phyloP scores from a whole-genome alignment of 2,113 vertebrate species.

The Nestor notabilis region DNA sequence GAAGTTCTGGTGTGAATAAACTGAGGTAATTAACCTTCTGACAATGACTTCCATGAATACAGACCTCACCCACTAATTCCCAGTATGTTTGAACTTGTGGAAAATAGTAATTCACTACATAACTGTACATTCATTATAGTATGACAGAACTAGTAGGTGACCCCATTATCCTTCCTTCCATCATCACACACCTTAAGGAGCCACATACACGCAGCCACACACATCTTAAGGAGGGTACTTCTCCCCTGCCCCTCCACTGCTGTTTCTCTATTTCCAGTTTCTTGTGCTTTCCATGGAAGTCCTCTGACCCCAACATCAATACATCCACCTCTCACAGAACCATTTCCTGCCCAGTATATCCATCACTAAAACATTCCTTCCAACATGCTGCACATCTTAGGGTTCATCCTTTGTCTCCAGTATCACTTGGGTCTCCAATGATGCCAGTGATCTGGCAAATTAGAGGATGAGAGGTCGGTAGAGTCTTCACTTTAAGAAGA shows the following conservation, averaged over 20 bases:
- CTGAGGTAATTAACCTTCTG: neutral
- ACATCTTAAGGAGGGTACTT: neutral
- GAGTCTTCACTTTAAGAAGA: neutral
- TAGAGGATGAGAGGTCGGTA: neutral
- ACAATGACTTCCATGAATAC: neutral
- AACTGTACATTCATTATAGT: conserved; percentile 1
- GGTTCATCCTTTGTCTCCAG: neutral
- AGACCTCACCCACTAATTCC: neutral
- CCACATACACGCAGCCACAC: neutral
- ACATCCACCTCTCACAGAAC: neutral
- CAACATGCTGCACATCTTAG: neutral
- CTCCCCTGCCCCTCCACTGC: no score
- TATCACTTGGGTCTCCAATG: neutral
- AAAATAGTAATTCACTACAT: neutral
- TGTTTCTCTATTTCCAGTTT: neutral
- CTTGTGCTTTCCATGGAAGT: neutral
- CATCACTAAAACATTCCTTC: neutral
- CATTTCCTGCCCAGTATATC: neutral
- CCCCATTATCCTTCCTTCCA: neutral
- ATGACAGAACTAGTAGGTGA: neutral
- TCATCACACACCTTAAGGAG: neutral
- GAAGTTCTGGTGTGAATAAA: neutral
- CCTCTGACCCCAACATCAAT: neutral
- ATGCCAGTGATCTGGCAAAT: neutral
- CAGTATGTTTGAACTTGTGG: neutral